Conservation (phyloP, 2,888 invertebrate genomes). For the Nymphalis polychloros region DNA sequence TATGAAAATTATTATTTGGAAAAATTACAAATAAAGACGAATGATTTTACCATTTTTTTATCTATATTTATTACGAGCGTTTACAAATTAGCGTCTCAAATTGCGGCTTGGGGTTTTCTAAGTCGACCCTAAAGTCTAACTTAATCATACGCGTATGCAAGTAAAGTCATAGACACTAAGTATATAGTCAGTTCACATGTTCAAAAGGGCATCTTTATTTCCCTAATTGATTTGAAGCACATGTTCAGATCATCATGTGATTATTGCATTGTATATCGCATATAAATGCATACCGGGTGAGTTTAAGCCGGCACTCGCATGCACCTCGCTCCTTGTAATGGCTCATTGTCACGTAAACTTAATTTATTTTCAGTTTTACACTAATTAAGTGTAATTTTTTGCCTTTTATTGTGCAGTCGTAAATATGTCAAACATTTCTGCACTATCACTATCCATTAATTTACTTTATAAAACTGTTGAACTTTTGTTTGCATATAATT, state of each 20-base stretch:
- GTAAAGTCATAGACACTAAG: neutral
- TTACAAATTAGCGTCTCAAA: too few species aligned
- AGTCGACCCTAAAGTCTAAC: too few species aligned
- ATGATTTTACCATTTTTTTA: too few species aligned
- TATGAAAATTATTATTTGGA: too few species aligned
- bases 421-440: conserved; percentile 35
- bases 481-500: conserved; percentile 1
- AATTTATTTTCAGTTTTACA: conserved; percentile 43
- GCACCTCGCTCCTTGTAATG: conserved; percentile 52
- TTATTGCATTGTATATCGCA: conserved; percentile 29
- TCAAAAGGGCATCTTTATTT: conserved; percentile 8
- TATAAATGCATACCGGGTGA: conserved; percentile 30
- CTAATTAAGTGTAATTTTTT: conserved; percentile 42
- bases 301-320: conserved; percentile 51
- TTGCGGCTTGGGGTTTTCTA: too few species aligned
- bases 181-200: neutral
- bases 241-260: conserved; percentile 12
- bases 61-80: too few species aligned
- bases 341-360: conserved; percentile 48
- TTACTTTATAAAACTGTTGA: conserved; percentile 19
- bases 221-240: conserved; percentile 15
- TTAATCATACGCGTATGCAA: too few species aligned
- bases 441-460: conserved; percentile 32
- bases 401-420: conserved; percentile 30
- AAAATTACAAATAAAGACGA: too few species aligned